Base-by-base conservation (phyloP, 2,888 invertebrate species). In the Maniola hyperantus region DNA sequence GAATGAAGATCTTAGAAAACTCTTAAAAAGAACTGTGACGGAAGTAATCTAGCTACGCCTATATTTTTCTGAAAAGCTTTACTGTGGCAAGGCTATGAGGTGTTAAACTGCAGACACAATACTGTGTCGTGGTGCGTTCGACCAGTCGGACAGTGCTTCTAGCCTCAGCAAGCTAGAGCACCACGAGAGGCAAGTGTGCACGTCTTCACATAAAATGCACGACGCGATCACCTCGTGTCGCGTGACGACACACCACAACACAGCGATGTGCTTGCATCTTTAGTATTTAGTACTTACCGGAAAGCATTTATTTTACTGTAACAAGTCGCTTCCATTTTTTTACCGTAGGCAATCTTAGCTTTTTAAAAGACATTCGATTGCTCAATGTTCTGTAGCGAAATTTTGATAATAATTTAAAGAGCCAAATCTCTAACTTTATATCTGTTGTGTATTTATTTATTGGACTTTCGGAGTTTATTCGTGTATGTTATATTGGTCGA, bases 301-400 rank as follows among this genome's bases (percentile, higher is more conserved):
- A 74, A 71, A 68, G 74, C 77, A 79, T 75, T 79, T 81, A 82
- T 78, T 79, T 78, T 64, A 77, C 75, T 79, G 20, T 83, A 73
- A 69, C 71, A 73, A 68, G 75, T 74, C 72, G 77, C 78, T 79
- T 76, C 70, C 46, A 33, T 65, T 71, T 73, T n/a, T 75, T 72
- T 78, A 74, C 69, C 70, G 75, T 81, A 82, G 81, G 76, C 79
- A 50, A 68, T 58, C 51, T 65, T 78, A 72, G 77, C 77, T 79
- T 80, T 68, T 80, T 62, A 85, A 88, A 87, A 86, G 88, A 85
- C 85, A 79, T 69, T 69, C 73, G 77, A 74, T 80, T 85, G 85
- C 86, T 87, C 85, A 87, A 85, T 80, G 80, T 78, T 76, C 71
- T 70, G n/a, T 80, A 81, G 80, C 75, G 69, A 70, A 48, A 60